Base-by-base conservation (phyloP, 2,797 vertebrate genomes). In the Cetoscarus ocellatus region DNA sequence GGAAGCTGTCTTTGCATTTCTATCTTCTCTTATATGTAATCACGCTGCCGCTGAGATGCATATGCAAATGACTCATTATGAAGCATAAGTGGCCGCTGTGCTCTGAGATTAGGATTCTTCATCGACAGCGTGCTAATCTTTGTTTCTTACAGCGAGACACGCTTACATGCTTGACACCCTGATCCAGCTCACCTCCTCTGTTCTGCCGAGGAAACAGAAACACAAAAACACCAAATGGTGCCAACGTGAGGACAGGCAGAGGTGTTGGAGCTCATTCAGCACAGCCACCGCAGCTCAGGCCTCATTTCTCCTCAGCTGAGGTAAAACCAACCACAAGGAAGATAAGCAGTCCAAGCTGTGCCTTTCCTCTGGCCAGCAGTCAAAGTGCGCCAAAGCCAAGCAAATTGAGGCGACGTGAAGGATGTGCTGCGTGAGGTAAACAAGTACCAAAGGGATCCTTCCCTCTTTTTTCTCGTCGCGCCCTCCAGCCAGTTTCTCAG, bases 371-470 rank as follows among this genome's bases (percentile, higher is more conserved):
- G 54, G 50, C 0, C 0, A 73, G 71, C 61, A 66, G 61, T 83
- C 57, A 47, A 67, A 83, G 73, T 81, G 61, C 15, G n/a, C 52
- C 45, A 68, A 72, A 70, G 61, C 81, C 74, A 67, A 47, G 61
- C 73, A 86, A 86, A 90, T 75, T 81, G 79, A 79, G 78, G 48
- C 27, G 61, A 80, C 81, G 62, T 88, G 87, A 91, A 67, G 75
- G 88, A 91, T 85, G 79, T 64, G 67, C 70, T 84, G 79, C 88
- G 67, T 49, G 90, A 90, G 68, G 79, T 85, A 87, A 92, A 91
- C 88, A 86, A 91, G 85, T 69, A 74, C 79, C 77, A 73, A 80
- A 83, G 72, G 52, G 67, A 79, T 73, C 75, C 62, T 66, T 70
- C 60, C 67, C 73, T 77, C 50, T 57, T 66, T 73, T 81, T 82